A percentile compares a stretch with the other conserved stretches of the same genome.
phyloP scores from a whole-genome alignment of 2,888 invertebrate genomes.

The Malthinus flaveolus region DNA sequence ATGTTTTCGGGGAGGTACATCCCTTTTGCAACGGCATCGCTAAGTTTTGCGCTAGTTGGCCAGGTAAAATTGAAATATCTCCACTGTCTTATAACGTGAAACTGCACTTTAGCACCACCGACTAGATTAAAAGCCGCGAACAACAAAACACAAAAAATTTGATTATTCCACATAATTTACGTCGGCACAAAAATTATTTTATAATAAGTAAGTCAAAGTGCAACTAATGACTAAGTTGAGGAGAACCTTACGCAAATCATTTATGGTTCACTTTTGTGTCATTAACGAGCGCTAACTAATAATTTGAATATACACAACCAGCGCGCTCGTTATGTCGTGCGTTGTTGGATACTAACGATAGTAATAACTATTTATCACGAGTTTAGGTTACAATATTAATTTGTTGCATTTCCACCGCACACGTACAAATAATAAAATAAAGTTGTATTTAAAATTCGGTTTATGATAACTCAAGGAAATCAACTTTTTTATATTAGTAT shows the following conservation, averaged over 20 bases:
- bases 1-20: conserved; percentile 70
- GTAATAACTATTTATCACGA: conserved; percentile 3
- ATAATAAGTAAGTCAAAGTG: conserved; percentile 2
- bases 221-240: conserved; percentile 11
- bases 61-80: conserved; percentile 70
- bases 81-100: conserved; percentile 75
- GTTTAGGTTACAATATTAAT: neutral
- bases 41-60: conserved; percentile 54
- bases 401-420: conserved; percentile 1
- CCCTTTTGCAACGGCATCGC: conserved; percentile 60
- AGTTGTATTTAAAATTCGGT: neutral
- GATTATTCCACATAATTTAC: neutral
- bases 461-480: neutral
- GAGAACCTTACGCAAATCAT: conserved; percentile 8
- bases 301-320: conserved; percentile 16
- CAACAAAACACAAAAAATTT: neutral
- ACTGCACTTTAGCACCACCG: conserved; percentile 51
- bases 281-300: conserved; percentile 20
- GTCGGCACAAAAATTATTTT: neutral
- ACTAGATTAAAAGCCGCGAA: neutral
- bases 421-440: neutral
- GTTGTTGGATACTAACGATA: neutral
- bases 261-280: conserved; percentile 22
- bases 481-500: neutral
- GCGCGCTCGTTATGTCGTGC: too few species aligned